phyloP scores from a whole-genome alignment of 2,888 invertebrate genomes.

The Mythimna loreyi region DNA sequence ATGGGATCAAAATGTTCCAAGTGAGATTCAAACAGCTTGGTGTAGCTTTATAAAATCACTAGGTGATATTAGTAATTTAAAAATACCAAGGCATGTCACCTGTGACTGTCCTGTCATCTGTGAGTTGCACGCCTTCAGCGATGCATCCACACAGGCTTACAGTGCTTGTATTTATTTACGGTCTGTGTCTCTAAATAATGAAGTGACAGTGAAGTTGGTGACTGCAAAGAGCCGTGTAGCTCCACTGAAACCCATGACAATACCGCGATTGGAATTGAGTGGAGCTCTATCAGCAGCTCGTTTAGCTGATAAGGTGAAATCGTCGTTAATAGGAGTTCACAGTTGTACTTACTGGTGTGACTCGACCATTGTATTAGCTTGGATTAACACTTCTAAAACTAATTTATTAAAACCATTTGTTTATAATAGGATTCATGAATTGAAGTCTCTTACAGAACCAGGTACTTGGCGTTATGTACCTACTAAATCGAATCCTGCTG shows the following conservation, averaged over 20 bases:
- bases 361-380: neutral
- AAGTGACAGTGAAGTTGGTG: no score
- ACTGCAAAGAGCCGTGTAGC: no score
- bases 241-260: slow-evolving; percentile 6
- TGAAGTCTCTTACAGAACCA: neutral
- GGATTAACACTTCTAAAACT: slow-evolving; percentile 11
- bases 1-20: slow-evolving; percentile 12
- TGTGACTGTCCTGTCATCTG: no score
- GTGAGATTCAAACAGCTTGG: slow-evolving; percentile 13
- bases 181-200: no score
- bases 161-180: no score
- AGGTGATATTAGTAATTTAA: neutral
- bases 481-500: no score
- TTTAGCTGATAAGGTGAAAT: slow-evolving; percentile 13
- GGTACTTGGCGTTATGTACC: neutral
- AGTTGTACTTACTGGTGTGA: slow-evolving; percentile 5
- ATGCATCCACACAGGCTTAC: no score
- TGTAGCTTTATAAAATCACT: slow-evolving; percentile 12
- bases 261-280: slow-evolving; percentile 10
- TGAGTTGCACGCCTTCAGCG: no score
- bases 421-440: slow-evolving; percentile 15
- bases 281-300: slow-evolving; percentile 1
- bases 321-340: slow-evolving; percentile 5
- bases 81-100: slow-evolving; percentile 8
- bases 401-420: slow-evolving; percentile 17